Base-by-base conservation (phyloP, 2,113 vertebrate genomes). In the Pithys albifrons region DNA sequence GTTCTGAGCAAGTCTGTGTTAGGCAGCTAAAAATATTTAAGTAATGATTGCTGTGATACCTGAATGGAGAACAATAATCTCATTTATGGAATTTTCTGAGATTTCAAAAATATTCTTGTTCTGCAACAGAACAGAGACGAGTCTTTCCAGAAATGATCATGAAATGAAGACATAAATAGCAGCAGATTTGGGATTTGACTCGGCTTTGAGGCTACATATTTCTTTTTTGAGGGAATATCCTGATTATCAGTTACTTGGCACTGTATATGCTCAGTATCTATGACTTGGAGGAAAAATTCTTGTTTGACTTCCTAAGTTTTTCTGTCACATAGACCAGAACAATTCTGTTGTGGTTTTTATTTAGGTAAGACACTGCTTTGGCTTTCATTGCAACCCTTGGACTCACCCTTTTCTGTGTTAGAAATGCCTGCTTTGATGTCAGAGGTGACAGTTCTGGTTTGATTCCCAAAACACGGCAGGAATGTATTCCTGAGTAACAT, bases 31-130 rank as follows among this genome's bases (percentile, higher is more conserved):
- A 86, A 88, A 35, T 85, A 85, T 73, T 94, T 86, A 90, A 91
- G 83, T 58, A 86, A 69, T 48, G 33, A 74, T 92, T 82, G 45
- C 65, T 81, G 37, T 64, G 79, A 89, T 86, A 95, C 35, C 86
- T 89, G 54, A 81, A 87, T 37, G 62, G 41, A 86, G 86, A 92
- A 89, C 69, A 95, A 75, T 78, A 94, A 87, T 57, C 57, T 82
- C 33, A 65, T 89, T 92, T 54, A 64, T 2, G 1, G 45, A 84
- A 72, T 78, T 91, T 89, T 86, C 33, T 81, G 61, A 81, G 65
- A 91, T 96, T 91, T 87, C 28, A 87, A 75, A 92, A 95, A 86
- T 95, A 71, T 57, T 91, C 76, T 59, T 52, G 13, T 41, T 87
- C 65, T 65, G 13, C 57, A 81, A 48, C 2, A 3, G 48, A 86